Conservation (phyloP, 1,140 invertebrate species). For the Drosophila nasuta region DNA sequence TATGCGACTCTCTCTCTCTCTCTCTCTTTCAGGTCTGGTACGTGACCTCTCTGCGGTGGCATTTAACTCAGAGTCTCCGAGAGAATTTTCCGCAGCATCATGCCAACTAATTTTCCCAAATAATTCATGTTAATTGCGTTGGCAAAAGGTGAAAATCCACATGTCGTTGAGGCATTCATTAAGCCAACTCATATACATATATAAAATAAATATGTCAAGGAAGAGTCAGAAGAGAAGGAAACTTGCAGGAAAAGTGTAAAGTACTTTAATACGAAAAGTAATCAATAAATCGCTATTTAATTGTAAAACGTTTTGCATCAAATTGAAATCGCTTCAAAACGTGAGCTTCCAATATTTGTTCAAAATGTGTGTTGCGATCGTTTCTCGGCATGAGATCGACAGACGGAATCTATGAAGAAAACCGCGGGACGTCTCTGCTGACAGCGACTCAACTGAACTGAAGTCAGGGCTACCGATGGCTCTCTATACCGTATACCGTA, state of each 20-base stretch:
- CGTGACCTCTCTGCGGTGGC: neutral
- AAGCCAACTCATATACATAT: conserved; percentile 63
- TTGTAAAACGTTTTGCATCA: no score
- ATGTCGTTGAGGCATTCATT: conserved; percentile 57
- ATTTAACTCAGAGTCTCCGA: neutral
- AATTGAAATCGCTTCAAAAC: no score
- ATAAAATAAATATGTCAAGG: no score
- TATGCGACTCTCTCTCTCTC: neutral
- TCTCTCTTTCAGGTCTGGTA: neutral
- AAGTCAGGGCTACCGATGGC: conserved; percentile 64
- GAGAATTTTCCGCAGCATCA: conserved; percentile 74
- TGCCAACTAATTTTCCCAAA: conserved; percentile 79
- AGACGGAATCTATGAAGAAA: conserved; percentile 19
- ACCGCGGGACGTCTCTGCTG: conserved; percentile 14
- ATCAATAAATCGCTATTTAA: no score
- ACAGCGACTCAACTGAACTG: conserved; percentile 5
- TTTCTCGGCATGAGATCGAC: neutral
- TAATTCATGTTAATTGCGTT: conserved; percentile 77
- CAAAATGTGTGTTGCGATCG: neutral
- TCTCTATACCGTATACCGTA: neutral
- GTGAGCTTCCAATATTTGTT: no score
- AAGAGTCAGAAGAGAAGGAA: no score
- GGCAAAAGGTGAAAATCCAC: conserved; percentile 72
- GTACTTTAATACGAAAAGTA: no score
- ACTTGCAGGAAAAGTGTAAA: no score